Conservation (phyloP, 2,797 vertebrate species). For the Syngnathus acus region DNA sequence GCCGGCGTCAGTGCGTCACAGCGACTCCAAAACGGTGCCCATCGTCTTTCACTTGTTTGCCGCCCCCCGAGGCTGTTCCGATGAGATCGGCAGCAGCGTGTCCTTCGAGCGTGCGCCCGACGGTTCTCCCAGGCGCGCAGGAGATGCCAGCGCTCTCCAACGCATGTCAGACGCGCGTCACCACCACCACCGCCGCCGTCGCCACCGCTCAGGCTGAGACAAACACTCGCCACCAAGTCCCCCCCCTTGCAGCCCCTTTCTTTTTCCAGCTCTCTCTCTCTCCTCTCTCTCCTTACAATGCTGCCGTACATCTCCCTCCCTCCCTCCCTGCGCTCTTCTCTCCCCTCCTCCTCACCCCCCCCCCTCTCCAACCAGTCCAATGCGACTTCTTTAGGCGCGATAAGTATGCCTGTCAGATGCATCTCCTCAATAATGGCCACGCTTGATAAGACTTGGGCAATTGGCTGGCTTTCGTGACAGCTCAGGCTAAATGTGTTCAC, state of each 20-base stretch:
- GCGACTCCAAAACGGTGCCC: slow-evolving; percentile 34
- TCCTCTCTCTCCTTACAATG: not conserved
- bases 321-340: not conserved
- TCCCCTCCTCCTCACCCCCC: not conserved
- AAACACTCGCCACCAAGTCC: slow-evolving; percentile 51
- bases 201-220: slow-evolving; percentile 40
- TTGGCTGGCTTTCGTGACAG: not conserved
- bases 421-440: slow-evolving; percentile 5
- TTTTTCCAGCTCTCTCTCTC: slow-evolving; percentile 1
- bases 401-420: slow-evolving; percentile 2
- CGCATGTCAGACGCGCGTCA: slow-evolving; percentile 62
- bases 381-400: slow-evolving; percentile 4
- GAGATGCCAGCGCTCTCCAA: slow-evolving; percentile 50
- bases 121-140: slow-evolving; percentile 47
- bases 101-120: slow-evolving; percentile 33
- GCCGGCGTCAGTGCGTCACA: slow-evolving; percentile 37
- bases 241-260: slow-evolving; percentile 21
- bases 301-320: not conserved
- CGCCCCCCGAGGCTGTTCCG: not conserved
- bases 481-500: not conserved
- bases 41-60: slow-evolving; percentile 25
- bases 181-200: slow-evolving; percentile 13
- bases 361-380: not conserved
- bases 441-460: slow-evolving; percentile 2
- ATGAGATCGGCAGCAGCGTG: slow-evolving; percentile 1